A percentile compares a stretch with the other conserved stretches of the same genome.
phyloP scores from a whole-genome alignment of 2,113 vertebrate species.

The Theristicus caerulescens region DNA sequence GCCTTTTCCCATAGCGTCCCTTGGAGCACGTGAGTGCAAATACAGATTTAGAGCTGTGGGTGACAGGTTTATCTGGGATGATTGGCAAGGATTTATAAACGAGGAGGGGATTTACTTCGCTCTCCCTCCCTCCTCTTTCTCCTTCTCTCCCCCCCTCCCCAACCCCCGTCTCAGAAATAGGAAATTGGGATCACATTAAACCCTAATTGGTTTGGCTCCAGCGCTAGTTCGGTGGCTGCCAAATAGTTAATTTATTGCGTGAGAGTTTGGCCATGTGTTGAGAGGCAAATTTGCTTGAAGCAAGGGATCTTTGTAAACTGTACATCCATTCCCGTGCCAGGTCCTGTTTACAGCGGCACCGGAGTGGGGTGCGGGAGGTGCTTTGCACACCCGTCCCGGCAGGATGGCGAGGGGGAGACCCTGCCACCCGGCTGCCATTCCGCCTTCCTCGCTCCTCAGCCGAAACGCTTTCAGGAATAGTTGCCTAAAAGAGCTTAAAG shows the following conservation, averaged over 20 bases:
- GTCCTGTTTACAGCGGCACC: constrained; percentile 14
- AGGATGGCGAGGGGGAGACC: not conserved
- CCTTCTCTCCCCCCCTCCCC: not conserved
- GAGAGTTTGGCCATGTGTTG: constrained; percentile 69
- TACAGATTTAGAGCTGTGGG: constrained; percentile 38
- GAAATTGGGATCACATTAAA: constrained; percentile 72
- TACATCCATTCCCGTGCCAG: constrained; percentile 25
- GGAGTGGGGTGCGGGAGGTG: not conserved
- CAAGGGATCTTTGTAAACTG: constrained; percentile 51
- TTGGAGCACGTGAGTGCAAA: constrained; percentile 23
- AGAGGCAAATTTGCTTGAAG: constrained; percentile 68
- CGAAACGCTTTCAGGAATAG: not conserved
- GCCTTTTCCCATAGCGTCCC: constrained; percentile 36
- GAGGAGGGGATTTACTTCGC: constrained; percentile 53
- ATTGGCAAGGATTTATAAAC: constrained; percentile 69
- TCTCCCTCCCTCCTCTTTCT: not conserved
- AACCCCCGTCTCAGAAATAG: constrained; percentile 55
- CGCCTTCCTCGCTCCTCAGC: not conserved
- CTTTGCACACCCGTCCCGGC: not conserved
- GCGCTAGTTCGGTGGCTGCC: constrained; percentile 38
- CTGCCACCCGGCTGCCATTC: not conserved
- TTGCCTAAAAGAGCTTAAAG: not conserved
- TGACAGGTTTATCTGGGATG: constrained; percentile 67
- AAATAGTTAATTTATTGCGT: constrained; percentile 74
- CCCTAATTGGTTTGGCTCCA: constrained; percentile 74